phyloP scores from a whole-genome alignment of 2,888 invertebrate genomes.

The Erynnis tages region DNA sequence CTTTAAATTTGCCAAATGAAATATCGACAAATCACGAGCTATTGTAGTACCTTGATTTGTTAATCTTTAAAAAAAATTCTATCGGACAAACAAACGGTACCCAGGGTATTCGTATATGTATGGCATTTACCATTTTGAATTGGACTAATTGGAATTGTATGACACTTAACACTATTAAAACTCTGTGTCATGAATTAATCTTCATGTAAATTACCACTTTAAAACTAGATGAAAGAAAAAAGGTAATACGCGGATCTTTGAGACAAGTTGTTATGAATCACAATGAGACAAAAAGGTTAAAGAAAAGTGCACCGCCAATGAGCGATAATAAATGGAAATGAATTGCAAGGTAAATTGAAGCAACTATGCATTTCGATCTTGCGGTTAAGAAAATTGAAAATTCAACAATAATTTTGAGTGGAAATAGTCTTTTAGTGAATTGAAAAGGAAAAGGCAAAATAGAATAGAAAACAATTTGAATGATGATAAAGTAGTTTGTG shows the following conservation, averaged over 20 bases:
- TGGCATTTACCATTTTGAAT: too few relatives aligned
- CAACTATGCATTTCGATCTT: conserved; percentile 10
- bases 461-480: too few relatives aligned
- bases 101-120: too few relatives aligned
- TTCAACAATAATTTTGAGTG: background rate
- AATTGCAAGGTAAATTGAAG: conserved; percentile 13
- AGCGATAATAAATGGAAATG: conserved; percentile 20
- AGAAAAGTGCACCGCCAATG: conserved; percentile 12
- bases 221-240: background rate
- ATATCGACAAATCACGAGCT: too few relatives aligned
- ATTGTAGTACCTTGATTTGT: too few relatives aligned
- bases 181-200: background rate
- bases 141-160: too few relatives aligned
- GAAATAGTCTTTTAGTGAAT: background rate
- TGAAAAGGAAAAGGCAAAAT: too few relatives aligned
- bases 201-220: background rate
- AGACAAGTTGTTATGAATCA: conserved; percentile 13
- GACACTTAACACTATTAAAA: too few relatives aligned
- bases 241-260: background rate
- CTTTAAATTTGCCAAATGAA: too few relatives aligned
- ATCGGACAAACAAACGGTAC: too few relatives aligned
- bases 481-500: too few relatives aligned
- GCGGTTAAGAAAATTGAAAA: background rate
- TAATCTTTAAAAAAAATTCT: too few relatives aligned
- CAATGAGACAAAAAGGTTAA: conserved; percentile 9